Evolutionary conservation across 2,888 invertebrate genomes (phyloP).

Genomic region (Bibio marci): DNA sequence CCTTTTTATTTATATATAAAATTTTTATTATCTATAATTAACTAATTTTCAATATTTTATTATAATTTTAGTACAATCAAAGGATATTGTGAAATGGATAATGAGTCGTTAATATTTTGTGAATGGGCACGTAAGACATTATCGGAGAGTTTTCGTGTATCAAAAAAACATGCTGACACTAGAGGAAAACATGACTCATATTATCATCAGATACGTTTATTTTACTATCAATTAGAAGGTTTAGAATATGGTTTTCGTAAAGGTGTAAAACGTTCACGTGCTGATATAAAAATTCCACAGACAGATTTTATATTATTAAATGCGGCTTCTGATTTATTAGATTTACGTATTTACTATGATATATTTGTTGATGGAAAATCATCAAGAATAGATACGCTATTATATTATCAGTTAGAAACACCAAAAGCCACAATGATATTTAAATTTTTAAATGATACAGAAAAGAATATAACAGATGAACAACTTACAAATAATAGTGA

Average conservation of each 20-base stretch:
- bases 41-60: no score
- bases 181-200: conserved; percentile 41
- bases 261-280: conserved; percentile 45
- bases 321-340: conserved; percentile 54
- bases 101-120: conserved; percentile 24
- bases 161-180: conserved; percentile 43
- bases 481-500: no score
- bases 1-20: no score
- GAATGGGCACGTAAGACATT: conserved; percentile 34
- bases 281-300: conserved; percentile 39
- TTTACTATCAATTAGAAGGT: conserved; percentile 62
- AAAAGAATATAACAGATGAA: no score
- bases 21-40: no score
- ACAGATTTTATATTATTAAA: conserved; percentile 60
- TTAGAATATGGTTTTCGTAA: conserved; percentile 57
- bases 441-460: conserved; percentile 6
- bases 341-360: conserved; percentile 30
- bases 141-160: conserved; percentile 42
- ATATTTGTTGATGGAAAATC: conserved; percentile 22
- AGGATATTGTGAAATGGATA: conserved; percentile 26
- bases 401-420: conserved; percentile 45
- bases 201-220: conserved; percentile 73
- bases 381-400: no score
- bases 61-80: conserved; percentile 27
- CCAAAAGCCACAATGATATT: conserved; percentile 24